These are phyloP conservation scores for Nephrotoma flavescens DNA, from an alignment of 2,888 invertebrate species.

Conservation along the genomic window DNA sequence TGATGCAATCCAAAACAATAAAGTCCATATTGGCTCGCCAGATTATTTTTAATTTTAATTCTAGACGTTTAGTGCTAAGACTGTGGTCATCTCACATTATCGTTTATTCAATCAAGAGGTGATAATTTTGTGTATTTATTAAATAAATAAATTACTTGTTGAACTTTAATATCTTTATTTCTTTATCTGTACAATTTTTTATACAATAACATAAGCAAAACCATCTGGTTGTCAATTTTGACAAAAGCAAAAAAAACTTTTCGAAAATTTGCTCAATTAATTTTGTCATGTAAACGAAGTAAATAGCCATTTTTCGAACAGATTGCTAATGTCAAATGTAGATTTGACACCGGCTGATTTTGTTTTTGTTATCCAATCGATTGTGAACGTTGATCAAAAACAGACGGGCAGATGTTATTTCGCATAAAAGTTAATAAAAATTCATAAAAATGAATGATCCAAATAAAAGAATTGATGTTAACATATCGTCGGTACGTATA, in stretches of 20 bases:
- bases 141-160: neutral
- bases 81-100: neutral
- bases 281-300: neutral
- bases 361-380: neutral
- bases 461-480: slow-evolving; percentile 29
- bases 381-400: neutral
- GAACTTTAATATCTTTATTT: neutral
- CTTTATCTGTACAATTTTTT: neutral
- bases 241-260: no score
- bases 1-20: neutral
- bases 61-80: neutral
- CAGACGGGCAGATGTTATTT: neutral
- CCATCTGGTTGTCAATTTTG: neutral
- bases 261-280: no score
- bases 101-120: neutral
- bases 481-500: slow-evolving; percentile 23
- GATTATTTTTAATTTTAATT: neutral
- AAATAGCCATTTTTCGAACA: neutral
- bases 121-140: neutral
- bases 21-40: neutral
- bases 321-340: neutral
- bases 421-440: neutral
- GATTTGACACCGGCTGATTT: neutral
- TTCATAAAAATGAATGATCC: slow-evolving; percentile 27
- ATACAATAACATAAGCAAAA: neutral